Conservation (phyloP, 1,140 invertebrate genomes). For the Brachionus asplanchnoidis region DNA sequence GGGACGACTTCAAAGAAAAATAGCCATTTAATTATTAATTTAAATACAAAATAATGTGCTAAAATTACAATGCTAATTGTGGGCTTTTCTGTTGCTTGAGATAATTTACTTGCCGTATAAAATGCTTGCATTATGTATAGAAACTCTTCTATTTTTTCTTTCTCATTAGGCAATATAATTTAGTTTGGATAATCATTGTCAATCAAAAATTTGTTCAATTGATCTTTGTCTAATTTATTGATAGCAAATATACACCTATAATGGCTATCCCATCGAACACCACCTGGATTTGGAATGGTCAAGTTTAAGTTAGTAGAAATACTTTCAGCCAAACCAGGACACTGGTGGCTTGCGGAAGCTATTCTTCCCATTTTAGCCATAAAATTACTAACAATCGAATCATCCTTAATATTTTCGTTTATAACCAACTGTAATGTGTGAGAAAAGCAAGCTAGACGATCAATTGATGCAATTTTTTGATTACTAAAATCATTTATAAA, state of each 20-base stretch:
- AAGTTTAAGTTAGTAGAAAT: neutral
- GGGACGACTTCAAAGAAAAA: neutral
- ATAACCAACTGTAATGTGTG: neutral
- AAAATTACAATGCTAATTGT: neutral
- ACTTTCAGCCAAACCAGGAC: neutral
- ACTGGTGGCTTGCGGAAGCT: neutral
- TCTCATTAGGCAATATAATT: neutral
- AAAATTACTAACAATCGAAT: neutral
- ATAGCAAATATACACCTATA: neutral
- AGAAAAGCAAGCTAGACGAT: neutral
- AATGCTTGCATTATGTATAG: neutral
- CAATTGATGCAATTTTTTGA: neutral
- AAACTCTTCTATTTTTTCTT: neutral
- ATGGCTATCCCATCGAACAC: conserved; percentile 2
- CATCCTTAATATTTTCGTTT: neutral
- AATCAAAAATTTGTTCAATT: conserved; percentile 12
- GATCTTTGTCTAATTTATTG: conserved; percentile 6
- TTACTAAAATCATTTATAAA: conserved; percentile 8
- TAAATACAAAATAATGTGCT: neutral
- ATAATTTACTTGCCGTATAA: conserved; percentile 5
- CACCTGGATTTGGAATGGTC: neutral
- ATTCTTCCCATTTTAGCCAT: neutral
- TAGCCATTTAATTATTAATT: neutral
- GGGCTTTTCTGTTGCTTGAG: neutral
- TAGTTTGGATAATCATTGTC: neutral